phyloP scores from a whole-genome alignment of 2,797 vertebrate species.

The Ficedula albicollis region DNA sequence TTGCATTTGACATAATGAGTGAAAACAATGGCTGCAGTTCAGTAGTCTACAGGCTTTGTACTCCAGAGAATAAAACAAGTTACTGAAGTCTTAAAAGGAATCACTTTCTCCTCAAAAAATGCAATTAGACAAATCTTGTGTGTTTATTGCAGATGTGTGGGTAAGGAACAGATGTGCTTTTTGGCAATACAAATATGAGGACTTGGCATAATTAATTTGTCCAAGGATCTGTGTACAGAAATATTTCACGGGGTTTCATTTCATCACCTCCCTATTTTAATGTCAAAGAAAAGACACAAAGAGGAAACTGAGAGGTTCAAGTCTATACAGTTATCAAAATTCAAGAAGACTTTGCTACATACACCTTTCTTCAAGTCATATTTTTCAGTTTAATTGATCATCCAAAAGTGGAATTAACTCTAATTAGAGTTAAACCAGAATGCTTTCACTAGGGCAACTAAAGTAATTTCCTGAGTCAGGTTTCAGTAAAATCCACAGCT shows the following conservation, averaged over 20 bases:
- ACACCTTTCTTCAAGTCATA: not conserved
- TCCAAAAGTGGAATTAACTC: not conserved
- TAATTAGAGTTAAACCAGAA: not conserved
- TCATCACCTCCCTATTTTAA: not conserved
- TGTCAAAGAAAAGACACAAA: not conserved
- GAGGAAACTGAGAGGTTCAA: not conserved
- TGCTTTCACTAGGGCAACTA: not conserved
- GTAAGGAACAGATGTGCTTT: not conserved
- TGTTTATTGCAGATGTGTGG: not conserved
- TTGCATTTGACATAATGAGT: not conserved
- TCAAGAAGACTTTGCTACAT: not conserved
- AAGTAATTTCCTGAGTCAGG: not conserved
- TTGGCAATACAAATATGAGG: not conserved
- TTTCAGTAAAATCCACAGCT: not conserved
- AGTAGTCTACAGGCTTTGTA: not conserved
- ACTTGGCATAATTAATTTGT: not conserved
- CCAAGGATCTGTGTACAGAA: not conserved
- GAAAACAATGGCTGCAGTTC: not conserved
- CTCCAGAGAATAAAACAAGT: not conserved
- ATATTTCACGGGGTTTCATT: not conserved
- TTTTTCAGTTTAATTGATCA: not conserved
- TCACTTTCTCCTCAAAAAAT: not conserved
- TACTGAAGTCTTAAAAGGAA: not conserved
- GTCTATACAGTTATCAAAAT: not conserved
- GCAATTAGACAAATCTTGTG: not conserved